A percentile compares a stretch with the other conserved stretches of the same genome.
Evolutionary conservation across 2,888 invertebrate species (phyloP).

Genomic region (Nineta flava): DNA sequence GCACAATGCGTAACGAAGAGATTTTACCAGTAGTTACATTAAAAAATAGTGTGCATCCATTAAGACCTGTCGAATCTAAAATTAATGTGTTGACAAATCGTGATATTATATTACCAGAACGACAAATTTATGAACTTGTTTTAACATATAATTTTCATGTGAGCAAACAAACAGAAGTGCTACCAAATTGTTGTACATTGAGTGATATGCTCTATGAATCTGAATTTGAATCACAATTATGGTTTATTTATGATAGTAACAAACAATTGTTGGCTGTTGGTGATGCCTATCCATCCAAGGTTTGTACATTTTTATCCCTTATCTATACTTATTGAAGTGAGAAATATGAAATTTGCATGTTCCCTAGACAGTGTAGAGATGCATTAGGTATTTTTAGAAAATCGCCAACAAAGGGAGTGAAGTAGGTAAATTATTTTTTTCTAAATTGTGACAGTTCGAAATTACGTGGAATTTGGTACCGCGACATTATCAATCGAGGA

Average conservation of each 20-base stretch:
- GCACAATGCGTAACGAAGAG: slow-evolving; percentile 61
- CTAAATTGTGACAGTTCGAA: too few relatives aligned
- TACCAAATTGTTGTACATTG: slow-evolving; percentile 62
- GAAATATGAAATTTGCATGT: too few relatives aligned
- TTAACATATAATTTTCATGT: slow-evolving; percentile 77
- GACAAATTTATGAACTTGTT: slow-evolving; percentile 83
- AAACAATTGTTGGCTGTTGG: slow-evolving; percentile 76
- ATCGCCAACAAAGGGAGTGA: too few relatives aligned
- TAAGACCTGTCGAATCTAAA: slow-evolving; percentile 68
- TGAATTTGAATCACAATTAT: slow-evolving; percentile 90
- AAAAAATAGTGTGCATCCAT: slow-evolving; percentile 55
- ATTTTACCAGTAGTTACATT: slow-evolving; percentile 57
- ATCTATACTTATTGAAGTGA: background rate
- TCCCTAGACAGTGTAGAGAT: too few relatives aligned
- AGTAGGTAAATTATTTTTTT: too few relatives aligned
- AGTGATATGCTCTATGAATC: slow-evolving; percentile 87
- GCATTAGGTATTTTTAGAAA: too few relatives aligned
- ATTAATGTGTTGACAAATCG: slow-evolving; percentile 59
- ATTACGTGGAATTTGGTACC: too few relatives aligned
- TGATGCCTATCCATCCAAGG: slow-evolving; percentile 78
- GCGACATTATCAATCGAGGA: too few relatives aligned
- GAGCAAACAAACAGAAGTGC: slow-evolving; percentile 66
- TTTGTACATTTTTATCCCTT: slow-evolving; percentile 21
- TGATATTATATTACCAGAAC: slow-evolving; percentile 71
- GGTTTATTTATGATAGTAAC: slow-evolving; percentile 87